Evolutionary conservation across 1,140 invertebrate genomes (phyloP), one percentile per base, ranked within the genome.

Genomic region (Coboldia fuscipes): DNA sequence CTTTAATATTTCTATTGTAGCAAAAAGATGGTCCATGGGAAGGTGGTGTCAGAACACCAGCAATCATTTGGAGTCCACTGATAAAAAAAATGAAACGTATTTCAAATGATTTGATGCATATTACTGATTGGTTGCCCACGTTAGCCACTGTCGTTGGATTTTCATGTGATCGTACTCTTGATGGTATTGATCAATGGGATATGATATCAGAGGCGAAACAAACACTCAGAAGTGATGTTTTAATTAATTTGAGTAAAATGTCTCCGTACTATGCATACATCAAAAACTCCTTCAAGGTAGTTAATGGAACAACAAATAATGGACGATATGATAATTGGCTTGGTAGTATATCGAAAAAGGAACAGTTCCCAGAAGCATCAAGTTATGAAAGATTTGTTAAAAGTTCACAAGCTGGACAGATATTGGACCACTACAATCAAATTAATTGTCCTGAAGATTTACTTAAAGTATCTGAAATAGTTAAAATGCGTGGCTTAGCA

Each of bases 61-160:
- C 77, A 0, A 70, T 82, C 12, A 56, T 92, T 37, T 88, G 82
- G 79, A 79, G 74, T 52, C 70, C 76, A 1, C 44, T 62, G 44
- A 56, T 51, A 45, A 44, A 66, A 51, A 49, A 50, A 26, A 53
- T 59, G 8, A 61, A 64, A 41, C 51, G 70, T 42, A 62, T 81
- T 1, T 75, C 70, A 24, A 67, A 73, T 38, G 66, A 81, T 26
- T 61, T 88, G 36, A 74, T 89, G 46, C 79, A 86, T 43, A 68
- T 90, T 4, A 62, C 64, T 10, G 88, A 93, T 52, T 90, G 85
- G 81, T 47, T 92, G 21, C 86, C 86, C 0, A 89, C 86, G 0
- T 56, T 94, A 1, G 68, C 61, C 20, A 56, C 60, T 34, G 71
- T 68, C 12, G 66, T 66, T 24, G 69, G 70, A 61, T 55, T 53